Evolutionary conservation across 2,113 vertebrate species (phyloP), one percentile per base, ranked within the genome.

Genomic region (Ibidorhyncha struthersii): DNA sequence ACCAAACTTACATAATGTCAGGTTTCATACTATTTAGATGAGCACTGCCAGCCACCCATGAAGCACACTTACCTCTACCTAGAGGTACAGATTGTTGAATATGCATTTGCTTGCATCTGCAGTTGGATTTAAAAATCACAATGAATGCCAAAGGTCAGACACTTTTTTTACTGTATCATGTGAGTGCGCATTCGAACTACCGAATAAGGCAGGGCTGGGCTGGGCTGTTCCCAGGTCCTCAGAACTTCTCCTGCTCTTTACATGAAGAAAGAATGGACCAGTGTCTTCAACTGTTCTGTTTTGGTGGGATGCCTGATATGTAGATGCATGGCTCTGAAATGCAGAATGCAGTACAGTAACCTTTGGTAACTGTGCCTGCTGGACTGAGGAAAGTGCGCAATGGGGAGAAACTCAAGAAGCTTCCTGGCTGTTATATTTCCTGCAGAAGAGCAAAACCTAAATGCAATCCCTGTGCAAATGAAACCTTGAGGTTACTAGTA

Each of bases 181-280:
- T 27, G 8, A 56, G 4, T 19, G 10, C 2, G 0, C 3, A 32
- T 73, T 62, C 2, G 6, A 86, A 73, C 10, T n/a, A n/a, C 12
- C 29, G 25, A 52, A 40, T 4, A 59, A 8, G 30, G 8, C 4
- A 59, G 9, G 30, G 8, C 49, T 52, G 29, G 18, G 9, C 8
- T 85, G 16, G 8, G 19, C 27, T 89, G 4, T 34, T 61, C 34
- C 16, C 29, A 67, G 5, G 13, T 70, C 30, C 47, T 76, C 58
- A 47, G 32, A 72, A 34, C 9, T 45, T 14, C 32, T 82, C 17
- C 59, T 78, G 12, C 20, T 55, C 22, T 45, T 7, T 78, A 14
- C 25, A 8, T 13, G n/a, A 70, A 38, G 15, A 52, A 32, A 65
- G 2, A 27, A 66, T 38, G 4, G 36, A 53, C 2, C 8, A 27